phyloP scores from a whole-genome alignment of 64 coral and sea anemone species.

The Stichodactyla helianthus region DNA sequence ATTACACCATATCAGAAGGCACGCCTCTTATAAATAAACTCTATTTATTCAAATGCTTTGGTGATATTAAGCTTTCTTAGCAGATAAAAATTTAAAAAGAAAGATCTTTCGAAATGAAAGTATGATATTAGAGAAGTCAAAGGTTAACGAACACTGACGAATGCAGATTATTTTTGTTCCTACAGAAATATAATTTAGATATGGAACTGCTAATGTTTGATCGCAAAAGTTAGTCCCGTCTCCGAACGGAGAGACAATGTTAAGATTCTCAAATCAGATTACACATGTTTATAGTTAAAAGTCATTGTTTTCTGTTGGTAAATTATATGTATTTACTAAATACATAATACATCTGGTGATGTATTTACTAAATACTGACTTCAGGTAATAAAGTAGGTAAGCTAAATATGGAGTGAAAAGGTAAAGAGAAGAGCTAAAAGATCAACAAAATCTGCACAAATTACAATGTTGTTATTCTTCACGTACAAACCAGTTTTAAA shows the following conservation, averaged over 20 bases:
- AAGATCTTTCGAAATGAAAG: not conserved
- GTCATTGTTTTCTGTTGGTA: not conserved
- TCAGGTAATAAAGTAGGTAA: too few relatives aligned
- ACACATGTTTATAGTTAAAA: not conserved
- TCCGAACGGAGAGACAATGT: not conserved
- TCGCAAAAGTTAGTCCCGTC: not conserved
- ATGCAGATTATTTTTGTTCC: conserved; percentile 3
- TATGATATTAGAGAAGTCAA: not conserved
- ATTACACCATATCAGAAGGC: conserved; percentile 7
- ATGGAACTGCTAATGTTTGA: not conserved
- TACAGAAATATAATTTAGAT: conserved; percentile 45
- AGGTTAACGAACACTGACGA: conserved; percentile 24
- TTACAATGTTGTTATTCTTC: not conserved
- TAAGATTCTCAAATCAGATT: conserved; percentile 2
- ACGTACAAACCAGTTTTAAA: too few relatives aligned
- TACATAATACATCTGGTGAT: too few relatives aligned
- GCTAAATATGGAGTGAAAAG: too few relatives aligned
- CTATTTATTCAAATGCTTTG: not conserved
- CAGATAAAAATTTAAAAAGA: not conserved
- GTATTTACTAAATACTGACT: too few relatives aligned
- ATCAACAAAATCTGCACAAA: not conserved
- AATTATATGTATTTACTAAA: not conserved
- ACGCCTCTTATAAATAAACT: conserved; percentile 8
- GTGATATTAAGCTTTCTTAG: not conserved
- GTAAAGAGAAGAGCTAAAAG: too few relatives aligned